Percentiles rank a stretch among this genome's conserved stretches.
Conservation (phyloP, 1,140 invertebrate genomes). For the Helicoverpa armigera region DNA sequence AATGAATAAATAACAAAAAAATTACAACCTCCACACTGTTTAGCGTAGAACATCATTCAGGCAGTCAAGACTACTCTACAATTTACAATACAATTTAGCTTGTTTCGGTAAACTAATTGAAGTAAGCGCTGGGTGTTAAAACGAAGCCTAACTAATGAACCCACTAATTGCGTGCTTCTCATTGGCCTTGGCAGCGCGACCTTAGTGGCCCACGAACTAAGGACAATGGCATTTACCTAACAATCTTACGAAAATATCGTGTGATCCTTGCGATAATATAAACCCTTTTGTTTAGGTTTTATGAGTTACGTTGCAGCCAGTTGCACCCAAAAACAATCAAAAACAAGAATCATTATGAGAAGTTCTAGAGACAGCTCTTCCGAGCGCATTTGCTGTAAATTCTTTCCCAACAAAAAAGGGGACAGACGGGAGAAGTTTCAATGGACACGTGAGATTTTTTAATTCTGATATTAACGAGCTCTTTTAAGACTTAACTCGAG, state of each 20-base stretch:
- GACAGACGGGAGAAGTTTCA: too few species aligned
- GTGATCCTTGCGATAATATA: background rate
- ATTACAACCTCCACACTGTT: background rate
- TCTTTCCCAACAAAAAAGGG: too few species aligned
- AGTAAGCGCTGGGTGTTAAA: constrained; percentile 49
- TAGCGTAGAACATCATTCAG: background rate
- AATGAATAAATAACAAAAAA: background rate
- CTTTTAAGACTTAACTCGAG: too few species aligned
- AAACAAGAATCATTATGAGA: too few species aligned
- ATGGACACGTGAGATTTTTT: too few species aligned
- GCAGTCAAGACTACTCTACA: background rate
- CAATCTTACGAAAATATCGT: constrained; percentile 19
- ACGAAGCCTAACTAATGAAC: constrained; percentile 66
- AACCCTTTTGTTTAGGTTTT: background rate
- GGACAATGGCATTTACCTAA: constrained; percentile 59
- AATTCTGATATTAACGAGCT: too few species aligned
- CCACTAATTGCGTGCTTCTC: constrained; percentile 64
- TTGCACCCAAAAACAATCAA: too few species aligned
- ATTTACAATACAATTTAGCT: background rate
- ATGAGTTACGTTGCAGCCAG: too few species aligned
- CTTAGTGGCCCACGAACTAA: constrained; percentile 56
- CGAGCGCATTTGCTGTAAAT: too few species aligned
- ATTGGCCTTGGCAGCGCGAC: constrained; percentile 61
- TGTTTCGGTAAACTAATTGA: constrained; percentile 23
- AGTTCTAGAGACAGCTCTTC: too few species aligned